A percentile compares a stretch with the other conserved stretches of the same genome.
These are phyloP conservation scores for Euura saliciscinereae DNA, from an alignment of 1,140 invertebrate genomes.

Conservation along the genomic window DNA sequence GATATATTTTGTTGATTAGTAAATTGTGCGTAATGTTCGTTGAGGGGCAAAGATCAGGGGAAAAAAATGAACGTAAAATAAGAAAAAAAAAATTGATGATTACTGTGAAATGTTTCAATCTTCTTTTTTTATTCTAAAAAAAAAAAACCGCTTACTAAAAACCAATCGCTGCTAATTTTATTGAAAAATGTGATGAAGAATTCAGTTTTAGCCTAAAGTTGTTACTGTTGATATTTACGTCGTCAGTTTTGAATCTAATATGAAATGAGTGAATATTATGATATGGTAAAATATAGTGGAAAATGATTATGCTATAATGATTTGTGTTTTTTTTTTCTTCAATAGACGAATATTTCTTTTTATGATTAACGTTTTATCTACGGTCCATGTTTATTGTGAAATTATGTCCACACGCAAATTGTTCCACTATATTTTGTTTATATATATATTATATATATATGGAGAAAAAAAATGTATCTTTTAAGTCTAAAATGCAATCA, in stretches of 20 bases:
- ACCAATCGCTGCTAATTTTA: background rate
- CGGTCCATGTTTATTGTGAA: too few species aligned
- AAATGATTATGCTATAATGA: background rate
- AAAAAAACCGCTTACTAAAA: background rate
- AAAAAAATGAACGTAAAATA: too few species aligned
- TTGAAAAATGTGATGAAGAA: constrained; percentile 1
- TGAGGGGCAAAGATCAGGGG: too few species aligned
- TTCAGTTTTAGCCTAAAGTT: constrained; percentile 5
- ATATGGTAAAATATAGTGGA: background rate
- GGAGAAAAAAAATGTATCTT: too few species aligned
- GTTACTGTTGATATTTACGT: background rate
- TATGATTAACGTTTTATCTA: too few species aligned
- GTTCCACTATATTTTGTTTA: background rate
- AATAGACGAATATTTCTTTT: background rate
- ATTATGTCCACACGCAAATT: background rate
- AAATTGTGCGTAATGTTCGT: too few species aligned
- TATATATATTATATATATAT: too few species aligned
- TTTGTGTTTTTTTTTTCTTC: background rate
- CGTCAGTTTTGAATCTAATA: background rate
- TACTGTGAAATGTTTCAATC: background rate
- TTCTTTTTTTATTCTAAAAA: background rate
- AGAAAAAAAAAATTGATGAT: background rate
- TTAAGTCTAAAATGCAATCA: background rate
- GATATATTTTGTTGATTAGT: too few species aligned
- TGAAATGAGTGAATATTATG: background rate